Conservation (phyloP, 37 sponge, comb jelly and placozoan genomes). For the Oopsacas minuta region DNA sequence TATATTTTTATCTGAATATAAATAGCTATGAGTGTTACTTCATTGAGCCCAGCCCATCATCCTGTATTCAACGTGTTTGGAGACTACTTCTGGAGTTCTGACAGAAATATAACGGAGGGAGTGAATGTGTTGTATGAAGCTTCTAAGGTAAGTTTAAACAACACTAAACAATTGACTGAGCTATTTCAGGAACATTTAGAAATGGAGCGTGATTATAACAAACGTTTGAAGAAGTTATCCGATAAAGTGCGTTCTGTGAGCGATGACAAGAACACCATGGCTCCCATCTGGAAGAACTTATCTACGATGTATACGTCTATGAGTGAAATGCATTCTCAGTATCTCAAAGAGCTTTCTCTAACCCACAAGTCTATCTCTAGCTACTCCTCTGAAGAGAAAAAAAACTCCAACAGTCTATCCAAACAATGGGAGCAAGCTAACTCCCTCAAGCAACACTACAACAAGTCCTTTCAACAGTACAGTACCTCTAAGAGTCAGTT, state of each 20-base stretch:
- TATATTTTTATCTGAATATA: too few relatives aligned
- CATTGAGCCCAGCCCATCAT: not conserved
- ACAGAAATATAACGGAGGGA: not conserved
- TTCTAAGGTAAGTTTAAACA: not conserved
- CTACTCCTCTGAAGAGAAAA: not conserved
- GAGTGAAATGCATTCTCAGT: not conserved
- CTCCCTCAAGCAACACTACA: slow-evolving; percentile 15
- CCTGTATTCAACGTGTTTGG: not conserved
- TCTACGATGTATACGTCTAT: not conserved
- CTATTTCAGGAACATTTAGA: not conserved
- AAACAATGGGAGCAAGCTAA: not conserved
- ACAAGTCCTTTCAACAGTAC: slow-evolving; percentile 11
- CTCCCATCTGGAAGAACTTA: not conserved
- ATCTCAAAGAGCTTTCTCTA: not conserved
- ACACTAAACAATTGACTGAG: not conserved
- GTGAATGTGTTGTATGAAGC: slow-evolving; percentile 1
- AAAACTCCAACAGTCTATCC: not conserved
- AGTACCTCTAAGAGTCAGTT: slow-evolving; percentile 19
- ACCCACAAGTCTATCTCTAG: not conserved
- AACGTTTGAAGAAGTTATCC: not conserved
- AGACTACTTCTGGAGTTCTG: not conserved
- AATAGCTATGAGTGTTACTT: not conserved
- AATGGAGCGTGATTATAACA: not conserved
- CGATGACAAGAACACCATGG: not conserved
- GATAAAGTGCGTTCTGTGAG: not conserved